These are phyloP conservation scores for Enhydra lutris DNA, from an alignment of 2,113 vertebrate genomes.

Conservation along the genomic window DNA sequence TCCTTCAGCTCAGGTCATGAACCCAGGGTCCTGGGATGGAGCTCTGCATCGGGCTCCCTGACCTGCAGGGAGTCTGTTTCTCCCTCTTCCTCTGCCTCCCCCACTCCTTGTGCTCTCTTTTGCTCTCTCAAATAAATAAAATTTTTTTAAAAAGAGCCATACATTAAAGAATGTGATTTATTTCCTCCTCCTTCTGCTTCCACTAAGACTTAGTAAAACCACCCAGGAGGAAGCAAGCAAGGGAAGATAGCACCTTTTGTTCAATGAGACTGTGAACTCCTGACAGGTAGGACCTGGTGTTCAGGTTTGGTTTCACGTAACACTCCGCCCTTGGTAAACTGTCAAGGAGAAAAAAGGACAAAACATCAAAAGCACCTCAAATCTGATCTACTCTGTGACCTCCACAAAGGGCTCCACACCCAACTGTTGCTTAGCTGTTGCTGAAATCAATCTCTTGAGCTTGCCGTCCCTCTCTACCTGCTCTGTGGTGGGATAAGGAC, in stretches of 20 bases:
- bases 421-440: neutral
- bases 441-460: neutral
- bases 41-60: neutral
- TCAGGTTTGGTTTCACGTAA: neutral
- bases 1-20: neutral
- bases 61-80: too few species aligned
- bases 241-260: neutral
- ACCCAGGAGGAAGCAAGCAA: neutral
- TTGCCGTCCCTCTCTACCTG: neutral
- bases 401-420: neutral
- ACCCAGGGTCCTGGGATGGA: neutral
- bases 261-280: neutral
- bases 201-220: neutral
- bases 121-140: neutral
- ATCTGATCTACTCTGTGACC: neutral
- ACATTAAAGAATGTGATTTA: neutral
- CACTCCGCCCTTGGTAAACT: neutral
- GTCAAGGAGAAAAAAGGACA: neutral
- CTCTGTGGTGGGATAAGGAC: neutral
- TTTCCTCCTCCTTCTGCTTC: neutral
- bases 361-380: neutral
- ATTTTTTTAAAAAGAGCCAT: neutral
- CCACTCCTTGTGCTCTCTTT: neutral
- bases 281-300: neutral
- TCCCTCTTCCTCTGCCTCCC: neutral